phyloP scores from a whole-genome alignment of 2,888 invertebrate genomes.

The Dynastes maya region DNA sequence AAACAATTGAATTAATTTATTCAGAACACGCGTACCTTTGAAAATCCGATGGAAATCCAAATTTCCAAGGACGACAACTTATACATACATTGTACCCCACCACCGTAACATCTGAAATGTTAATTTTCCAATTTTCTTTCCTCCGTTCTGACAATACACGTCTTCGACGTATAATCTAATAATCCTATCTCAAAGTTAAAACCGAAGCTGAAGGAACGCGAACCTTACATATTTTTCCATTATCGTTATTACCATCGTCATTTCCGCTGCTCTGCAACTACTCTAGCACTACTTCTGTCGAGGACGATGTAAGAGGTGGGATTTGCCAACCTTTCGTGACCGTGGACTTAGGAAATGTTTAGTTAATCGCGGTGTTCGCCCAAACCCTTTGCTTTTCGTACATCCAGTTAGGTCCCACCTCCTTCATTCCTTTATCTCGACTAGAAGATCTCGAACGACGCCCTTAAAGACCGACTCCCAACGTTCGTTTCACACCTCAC shows the following conservation, averaged over 20 bases:
- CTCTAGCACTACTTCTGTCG: neutral
- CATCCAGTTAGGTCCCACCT: neutral
- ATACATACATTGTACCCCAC: too few species aligned
- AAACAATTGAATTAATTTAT: too few species aligned
- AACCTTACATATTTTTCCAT: slow-evolving; percentile 24
- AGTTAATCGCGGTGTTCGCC: slow-evolving; percentile 29
- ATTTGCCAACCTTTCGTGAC: slow-evolving; percentile 33
- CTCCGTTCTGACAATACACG: neutral
- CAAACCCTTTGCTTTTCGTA: neutral
- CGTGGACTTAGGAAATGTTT: slow-evolving; percentile 37
- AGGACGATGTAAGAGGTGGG: neutral
- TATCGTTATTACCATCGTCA: slow-evolving; percentile 7
- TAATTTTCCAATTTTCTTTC: neutral
- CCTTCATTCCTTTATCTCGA: slow-evolving; percentile 31
- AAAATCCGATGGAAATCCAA: too few species aligned
- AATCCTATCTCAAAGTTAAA: slow-evolving; percentile 23
- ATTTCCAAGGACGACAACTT: too few species aligned
- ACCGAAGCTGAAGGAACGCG: neutral
- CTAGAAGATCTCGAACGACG: slow-evolving; percentile 61
- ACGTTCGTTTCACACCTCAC: slow-evolving; percentile 68
- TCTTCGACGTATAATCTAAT: neutral
- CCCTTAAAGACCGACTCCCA: slow-evolving; percentile 64
- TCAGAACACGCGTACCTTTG: too few species aligned
- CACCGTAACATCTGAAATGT: neutral
- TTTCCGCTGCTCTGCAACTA: neutral